phyloP scores from a whole-genome alignment of 1,140 invertebrate species.

The Gonioctena quinquepunctata region DNA sequence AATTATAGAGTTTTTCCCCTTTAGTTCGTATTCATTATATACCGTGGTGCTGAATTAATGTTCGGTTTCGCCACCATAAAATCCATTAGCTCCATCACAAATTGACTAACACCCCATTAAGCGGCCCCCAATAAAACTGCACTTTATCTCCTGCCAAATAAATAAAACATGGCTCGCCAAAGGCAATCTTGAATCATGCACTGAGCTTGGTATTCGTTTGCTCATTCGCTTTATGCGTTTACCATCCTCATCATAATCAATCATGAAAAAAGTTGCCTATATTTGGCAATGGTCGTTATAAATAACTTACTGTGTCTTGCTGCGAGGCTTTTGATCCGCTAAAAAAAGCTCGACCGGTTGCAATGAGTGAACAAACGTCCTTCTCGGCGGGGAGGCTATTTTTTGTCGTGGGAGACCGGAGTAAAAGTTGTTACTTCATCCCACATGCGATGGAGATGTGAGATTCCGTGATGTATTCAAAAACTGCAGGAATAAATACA shows the following conservation, averaged over 20 bases:
- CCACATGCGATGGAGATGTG: too few relatives aligned
- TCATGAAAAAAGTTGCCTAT: not conserved
- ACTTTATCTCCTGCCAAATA: not conserved
- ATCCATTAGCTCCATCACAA: not conserved
- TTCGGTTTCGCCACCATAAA: not conserved
- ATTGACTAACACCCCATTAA: not conserved
- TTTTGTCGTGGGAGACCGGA: not conserved
- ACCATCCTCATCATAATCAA: not conserved
- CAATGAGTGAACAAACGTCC: conserved; percentile 17
- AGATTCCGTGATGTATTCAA: too few relatives aligned
- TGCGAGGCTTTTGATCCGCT: not conserved
- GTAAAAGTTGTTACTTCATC: too few relatives aligned
- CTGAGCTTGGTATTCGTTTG: not conserved
- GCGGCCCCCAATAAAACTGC: not conserved
- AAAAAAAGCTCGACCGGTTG: conserved; percentile 15
- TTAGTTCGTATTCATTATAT: too few relatives aligned
- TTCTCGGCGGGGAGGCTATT: conserved; percentile 5
- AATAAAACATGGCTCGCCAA: not conserved
- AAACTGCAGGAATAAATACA: too few relatives aligned
- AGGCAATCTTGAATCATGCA: not conserved
- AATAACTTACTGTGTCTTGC: conserved; percentile 1
- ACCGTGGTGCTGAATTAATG: too few relatives aligned
- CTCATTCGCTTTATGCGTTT: not conserved
- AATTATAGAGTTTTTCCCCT: too few relatives aligned
- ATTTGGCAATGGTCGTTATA: conserved; percentile 9